A percentile compares a stretch with the other conserved stretches of the same genome.
These are phyloP conservation scores for Drosophila grimshawi DNA, from an alignment of 1,140 invertebrate species.

Conservation along the genomic window DNA sequence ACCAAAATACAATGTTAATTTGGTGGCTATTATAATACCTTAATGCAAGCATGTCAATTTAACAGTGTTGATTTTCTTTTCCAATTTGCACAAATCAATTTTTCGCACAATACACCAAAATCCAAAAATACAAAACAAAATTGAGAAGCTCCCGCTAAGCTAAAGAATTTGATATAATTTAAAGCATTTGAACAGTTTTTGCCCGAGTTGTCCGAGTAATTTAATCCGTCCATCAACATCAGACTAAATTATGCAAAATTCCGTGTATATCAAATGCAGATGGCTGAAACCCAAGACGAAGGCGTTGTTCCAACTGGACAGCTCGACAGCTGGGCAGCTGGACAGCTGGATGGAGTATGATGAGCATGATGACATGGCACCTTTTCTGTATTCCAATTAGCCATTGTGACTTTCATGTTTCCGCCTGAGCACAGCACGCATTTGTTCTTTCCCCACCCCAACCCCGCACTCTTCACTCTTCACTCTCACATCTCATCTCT, in stretches of 20 bases:
- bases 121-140: too few species aligned
- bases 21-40: too few species aligned
- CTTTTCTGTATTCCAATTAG: slow-evolving; percentile 65
- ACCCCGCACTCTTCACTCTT: slow-evolving; percentile 1
- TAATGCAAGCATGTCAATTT: too few species aligned
- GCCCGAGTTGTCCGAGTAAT: slow-evolving; percentile 7
- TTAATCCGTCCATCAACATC: slow-evolving; percentile 23
- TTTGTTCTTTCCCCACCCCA: slow-evolving; percentile 3
- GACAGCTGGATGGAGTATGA: slow-evolving; percentile 46
- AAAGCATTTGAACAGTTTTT: neutral
- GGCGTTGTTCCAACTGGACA: slow-evolving; percentile 36
- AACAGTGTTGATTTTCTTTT: too few species aligned
- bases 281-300: neutral
- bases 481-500: neutral
- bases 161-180: too few species aligned
- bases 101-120: too few species aligned
- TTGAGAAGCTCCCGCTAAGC: too few species aligned
- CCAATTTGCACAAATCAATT: too few species aligned
- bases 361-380: slow-evolving; percentile 54
- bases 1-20: too few species aligned
- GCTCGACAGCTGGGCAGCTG: slow-evolving; percentile 27
- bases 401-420: slow-evolving; percentile 70
- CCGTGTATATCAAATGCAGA: slow-evolving; percentile 29
- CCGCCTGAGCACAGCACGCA: slow-evolving; percentile 13
- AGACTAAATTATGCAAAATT: slow-evolving; percentile 30